phyloP scores from a whole-genome alignment of 2,888 invertebrate species.

The Ophion costatus region DNA sequence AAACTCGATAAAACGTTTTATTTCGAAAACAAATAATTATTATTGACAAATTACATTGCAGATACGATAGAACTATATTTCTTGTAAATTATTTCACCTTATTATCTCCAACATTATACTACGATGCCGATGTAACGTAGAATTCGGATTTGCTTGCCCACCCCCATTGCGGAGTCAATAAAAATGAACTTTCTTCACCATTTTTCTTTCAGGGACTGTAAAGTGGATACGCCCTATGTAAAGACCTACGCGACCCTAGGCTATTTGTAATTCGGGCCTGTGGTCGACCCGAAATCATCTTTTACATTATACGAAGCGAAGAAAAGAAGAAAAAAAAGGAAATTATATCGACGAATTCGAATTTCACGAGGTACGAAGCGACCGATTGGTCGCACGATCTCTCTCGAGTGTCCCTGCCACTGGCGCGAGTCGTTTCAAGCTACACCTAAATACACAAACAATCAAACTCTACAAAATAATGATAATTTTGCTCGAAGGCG shows the following conservation, averaged over 20 bases:
- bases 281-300: constrained; percentile 23
- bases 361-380: constrained; percentile 67
- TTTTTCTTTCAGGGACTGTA: constrained; percentile 91
- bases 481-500: constrained; percentile 17
- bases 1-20: no score
- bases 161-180: not conserved
- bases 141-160: no score
- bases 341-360: constrained; percentile 71
- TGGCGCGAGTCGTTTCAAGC: constrained; percentile 35
- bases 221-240: constrained; percentile 95
- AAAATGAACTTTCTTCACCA: constrained; percentile 56
- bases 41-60: no score
- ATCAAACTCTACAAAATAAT: constrained; percentile 9
- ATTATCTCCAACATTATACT: not conserved
- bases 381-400: constrained; percentile 54
- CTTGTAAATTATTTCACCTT: not conserved
- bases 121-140: no score
- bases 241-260: constrained; percentile 97
- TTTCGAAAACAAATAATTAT: no score
- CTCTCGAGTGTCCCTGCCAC: constrained; percentile 70
- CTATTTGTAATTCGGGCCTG: constrained; percentile 89
- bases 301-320: constrained; percentile 49
- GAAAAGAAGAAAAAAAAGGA: constrained; percentile 53
- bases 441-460: not conserved
- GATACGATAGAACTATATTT: no score